phyloP scores from a whole-genome alignment of 2,888 invertebrate species.

The Drosophila monieri region DNA sequence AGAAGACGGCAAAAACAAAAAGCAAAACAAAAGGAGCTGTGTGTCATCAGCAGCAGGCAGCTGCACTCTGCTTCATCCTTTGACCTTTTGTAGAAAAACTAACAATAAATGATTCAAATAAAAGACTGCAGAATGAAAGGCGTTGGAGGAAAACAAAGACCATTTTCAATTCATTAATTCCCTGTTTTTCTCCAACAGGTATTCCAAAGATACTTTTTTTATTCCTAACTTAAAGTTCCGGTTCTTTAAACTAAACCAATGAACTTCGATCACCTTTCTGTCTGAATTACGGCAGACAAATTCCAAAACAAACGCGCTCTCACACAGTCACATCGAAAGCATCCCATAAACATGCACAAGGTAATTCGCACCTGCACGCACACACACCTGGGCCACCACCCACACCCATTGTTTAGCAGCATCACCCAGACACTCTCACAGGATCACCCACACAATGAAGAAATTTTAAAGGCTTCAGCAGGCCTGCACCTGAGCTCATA shows the following conservation, averaged over 20 bases:
- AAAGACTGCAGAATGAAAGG: conserved; percentile 1
- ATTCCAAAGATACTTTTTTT: background rate
- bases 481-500: conserved; percentile 1
- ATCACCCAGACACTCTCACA: conserved; percentile 1
- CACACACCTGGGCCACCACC: too few relatives aligned
- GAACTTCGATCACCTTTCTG: conserved; percentile 21
- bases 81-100: conserved; percentile 45
- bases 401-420: background rate
- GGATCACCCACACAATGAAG: background rate
- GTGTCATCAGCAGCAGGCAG: conserved; percentile 25
- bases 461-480: conserved; percentile 20
- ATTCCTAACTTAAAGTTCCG: background rate
- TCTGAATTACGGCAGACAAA: background rate
- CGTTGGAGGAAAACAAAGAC: background rate
- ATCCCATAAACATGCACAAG: background rate
- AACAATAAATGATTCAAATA: conserved; percentile 66
- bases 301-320: background rate
- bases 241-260: conserved; percentile 13
- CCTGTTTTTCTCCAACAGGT: background rate
- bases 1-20: conserved; percentile 15
- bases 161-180: background rate
- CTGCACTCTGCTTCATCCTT: conserved; percentile 1
- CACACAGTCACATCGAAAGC: background rate
- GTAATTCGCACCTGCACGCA: background rate
- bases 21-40: conserved; percentile 2